Base-by-base conservation (phyloP, 2,113 vertebrate genomes). In the Chionis minor region DNA sequence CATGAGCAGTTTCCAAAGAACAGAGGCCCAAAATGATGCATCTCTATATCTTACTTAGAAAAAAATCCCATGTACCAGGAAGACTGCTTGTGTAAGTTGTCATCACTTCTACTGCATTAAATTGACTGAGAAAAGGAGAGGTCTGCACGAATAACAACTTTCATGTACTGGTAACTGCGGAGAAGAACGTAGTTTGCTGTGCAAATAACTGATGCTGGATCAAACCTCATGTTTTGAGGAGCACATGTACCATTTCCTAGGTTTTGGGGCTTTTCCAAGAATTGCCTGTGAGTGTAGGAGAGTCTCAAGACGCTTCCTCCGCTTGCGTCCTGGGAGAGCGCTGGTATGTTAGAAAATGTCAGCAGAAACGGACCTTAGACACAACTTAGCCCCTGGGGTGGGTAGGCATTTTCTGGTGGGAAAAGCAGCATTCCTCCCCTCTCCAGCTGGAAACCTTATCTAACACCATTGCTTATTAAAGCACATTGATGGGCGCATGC, bases 401-500 rank as follows among this genome's bases (percentile, higher is more conserved):
- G 40, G 45, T 2, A 85, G 67, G 49, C 30, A 19, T 66, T 86
- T 94, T 94, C 88, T 95, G 63, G 42, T 91, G 88, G 83, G 75
- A 94, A 89, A 92, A 92, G 80, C 49, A 72, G 20, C 69, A 81
- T 88, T 94, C 75, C 80, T 83, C 5, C n/a, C 33, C 35, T 12
- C 45, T 81, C 63, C 83, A 95, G 94, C 80, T 91, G 91, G 69
- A 91, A 79, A 55, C 42, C 38, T 95, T 94, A 70, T 91, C 95
- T 91, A 32, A 86, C 89, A 88, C 63, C 59, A n/a, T 1, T 45
- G 86, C 83, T 70, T 66, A 40, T 56, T 82, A 52, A 77, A 88
- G 80, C 62, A 35, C 51, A 14, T 2, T 42, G 71, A 91, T 65
- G 67, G 82, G 47, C 62, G 63, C 58, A 3, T 0, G 16, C 38